Evolutionary conservation across 2,113 vertebrate species (phyloP).

Genomic region (Pungitius pungitius): DNA sequence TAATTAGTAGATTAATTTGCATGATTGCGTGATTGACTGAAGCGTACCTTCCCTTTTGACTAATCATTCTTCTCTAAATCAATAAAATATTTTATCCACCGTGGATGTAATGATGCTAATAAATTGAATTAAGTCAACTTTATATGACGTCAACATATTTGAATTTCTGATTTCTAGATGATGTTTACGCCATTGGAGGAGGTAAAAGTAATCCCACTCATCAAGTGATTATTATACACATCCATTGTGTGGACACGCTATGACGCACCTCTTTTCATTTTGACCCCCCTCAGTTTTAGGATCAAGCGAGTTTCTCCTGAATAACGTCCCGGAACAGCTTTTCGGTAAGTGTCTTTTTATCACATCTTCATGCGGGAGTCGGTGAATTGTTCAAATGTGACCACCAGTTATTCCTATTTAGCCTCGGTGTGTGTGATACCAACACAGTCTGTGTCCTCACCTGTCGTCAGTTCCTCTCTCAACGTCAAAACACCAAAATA

Average conservation of each 20-base stretch:
- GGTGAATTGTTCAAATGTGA: neutral
- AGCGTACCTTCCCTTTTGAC: neutral
- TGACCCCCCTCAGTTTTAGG: slow-evolving; percentile 56
- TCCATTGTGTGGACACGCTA: neutral
- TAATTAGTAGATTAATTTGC: neutral
- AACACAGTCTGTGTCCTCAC: neutral
- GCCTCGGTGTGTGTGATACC: neutral
- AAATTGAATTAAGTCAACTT: too few relatives aligned
- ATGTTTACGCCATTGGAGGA: slow-evolving; percentile 69
- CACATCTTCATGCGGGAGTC: neutral
- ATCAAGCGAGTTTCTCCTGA: slow-evolving; percentile 60
- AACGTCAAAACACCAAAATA: neutral
- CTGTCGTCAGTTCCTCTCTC: neutral
- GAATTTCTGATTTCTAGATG: slow-evolving; percentile 65
- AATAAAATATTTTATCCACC: neutral
- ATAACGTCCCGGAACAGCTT: slow-evolving; percentile 72
- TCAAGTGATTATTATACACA: neutral
- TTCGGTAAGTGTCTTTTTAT: slow-evolving; percentile 63
- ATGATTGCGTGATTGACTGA: neutral
- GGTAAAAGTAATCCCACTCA: slow-evolving; percentile 51
- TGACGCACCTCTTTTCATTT: slow-evolving; percentile 1
- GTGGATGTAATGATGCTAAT: neutral
- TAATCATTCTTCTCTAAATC: neutral
- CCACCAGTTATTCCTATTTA: neutral
- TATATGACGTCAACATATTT: slow-evolving; percentile 1